Percentiles rank a stretch among this genome's conserved stretches.
Conservation (phyloP, 2,888 invertebrate species). For the Geotrupes spiniger region DNA sequence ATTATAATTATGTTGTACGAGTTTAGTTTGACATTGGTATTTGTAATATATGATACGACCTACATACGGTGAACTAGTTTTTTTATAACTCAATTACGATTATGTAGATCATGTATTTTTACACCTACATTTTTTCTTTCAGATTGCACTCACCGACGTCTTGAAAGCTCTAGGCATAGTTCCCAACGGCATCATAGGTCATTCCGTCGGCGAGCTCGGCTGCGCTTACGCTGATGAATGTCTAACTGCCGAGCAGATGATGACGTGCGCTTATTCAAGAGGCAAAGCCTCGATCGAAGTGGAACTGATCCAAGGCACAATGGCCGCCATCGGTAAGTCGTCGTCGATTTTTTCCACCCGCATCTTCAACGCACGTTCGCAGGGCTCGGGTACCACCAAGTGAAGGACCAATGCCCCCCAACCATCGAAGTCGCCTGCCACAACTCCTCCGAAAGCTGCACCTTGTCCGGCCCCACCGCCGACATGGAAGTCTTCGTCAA, state of each 20-base stretch:
- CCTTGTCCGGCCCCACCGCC: constrained; percentile 72
- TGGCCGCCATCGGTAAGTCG: constrained; percentile 77
- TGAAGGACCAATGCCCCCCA: constrained; percentile 63
- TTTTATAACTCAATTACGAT: too few species aligned
- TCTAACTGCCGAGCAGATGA: constrained; percentile 82
- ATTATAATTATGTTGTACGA: too few species aligned
- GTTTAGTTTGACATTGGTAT: too few species aligned
- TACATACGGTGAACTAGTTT: constrained; percentile 12
- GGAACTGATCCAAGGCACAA: constrained; percentile 70
- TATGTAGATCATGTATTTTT: too few species aligned
- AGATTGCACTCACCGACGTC: constrained; percentile 56
- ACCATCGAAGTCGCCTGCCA: constrained; percentile 76
- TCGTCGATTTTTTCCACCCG: neutral
- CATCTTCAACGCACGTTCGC: neutral
- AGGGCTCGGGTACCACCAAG: constrained; percentile 51
- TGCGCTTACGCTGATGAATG: constrained; percentile 95
- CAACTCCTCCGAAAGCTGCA: constrained; percentile 73
- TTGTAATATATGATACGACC: too few species aligned
- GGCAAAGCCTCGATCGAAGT: constrained; percentile 73
- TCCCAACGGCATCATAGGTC: constrained; percentile 77
- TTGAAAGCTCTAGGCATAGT: constrained; percentile 58
- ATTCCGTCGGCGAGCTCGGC: constrained; percentile 92
- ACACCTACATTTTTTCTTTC: too few species aligned
- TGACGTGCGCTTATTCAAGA: constrained; percentile 79
- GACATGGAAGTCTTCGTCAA: constrained; percentile 60